A percentile compares a stretch with the other conserved stretches of the same genome.
These are phyloP conservation scores for Gobionotothen gibberifrons DNA, from an alignment of 2,797 vertebrate genomes.

Conservation along the genomic window DNA sequence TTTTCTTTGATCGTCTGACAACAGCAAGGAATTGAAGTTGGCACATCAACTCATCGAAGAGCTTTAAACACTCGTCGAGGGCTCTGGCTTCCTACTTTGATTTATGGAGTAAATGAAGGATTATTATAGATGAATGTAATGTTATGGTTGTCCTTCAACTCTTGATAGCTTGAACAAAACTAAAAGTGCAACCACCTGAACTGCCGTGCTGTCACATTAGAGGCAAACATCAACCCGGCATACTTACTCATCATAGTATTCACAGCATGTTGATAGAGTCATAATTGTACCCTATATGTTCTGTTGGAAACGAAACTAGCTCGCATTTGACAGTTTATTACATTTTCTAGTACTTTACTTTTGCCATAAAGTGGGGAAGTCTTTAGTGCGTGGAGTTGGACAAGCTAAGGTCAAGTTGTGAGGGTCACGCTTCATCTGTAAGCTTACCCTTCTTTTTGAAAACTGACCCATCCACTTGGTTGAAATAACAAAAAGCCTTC, in stretches of 20 bases:
- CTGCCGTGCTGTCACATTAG: slow-evolving; percentile 34
- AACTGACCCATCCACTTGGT: slow-evolving; percentile 35
- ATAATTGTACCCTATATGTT: not conserved
- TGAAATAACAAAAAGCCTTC: slow-evolving; percentile 49
- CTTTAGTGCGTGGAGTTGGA: slow-evolving; percentile 35
- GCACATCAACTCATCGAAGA: slow-evolving; percentile 53
- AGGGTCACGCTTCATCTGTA: slow-evolving; percentile 40
- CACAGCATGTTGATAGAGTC: not conserved
- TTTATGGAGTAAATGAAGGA: slow-evolving; percentile 64
- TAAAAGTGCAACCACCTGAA: slow-evolving; percentile 44
- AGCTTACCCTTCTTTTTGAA: slow-evolving; percentile 41
- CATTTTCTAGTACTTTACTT: slow-evolving; percentile 26
- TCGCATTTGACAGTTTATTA: slow-evolving; percentile 50
- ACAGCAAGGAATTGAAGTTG: slow-evolving; percentile 65
- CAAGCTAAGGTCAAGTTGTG: slow-evolving; percentile 32
- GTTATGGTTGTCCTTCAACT: slow-evolving; percentile 64
- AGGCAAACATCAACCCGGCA: slow-evolving; percentile 1
- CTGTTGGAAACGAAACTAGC: not conserved
- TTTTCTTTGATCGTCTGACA: slow-evolving; percentile 76
- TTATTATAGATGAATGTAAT: slow-evolving; percentile 63
- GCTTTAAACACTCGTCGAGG: slow-evolving; percentile 47
- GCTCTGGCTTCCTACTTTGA: slow-evolving; percentile 61
- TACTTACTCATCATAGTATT: slow-evolving; percentile 19
- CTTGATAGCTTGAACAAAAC: slow-evolving; percentile 60
- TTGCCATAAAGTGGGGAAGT: slow-evolving; percentile 25